Evolutionary conservation across 2,797 vertebrate species (phyloP).

Genomic region (Vireo griseus): DNA sequence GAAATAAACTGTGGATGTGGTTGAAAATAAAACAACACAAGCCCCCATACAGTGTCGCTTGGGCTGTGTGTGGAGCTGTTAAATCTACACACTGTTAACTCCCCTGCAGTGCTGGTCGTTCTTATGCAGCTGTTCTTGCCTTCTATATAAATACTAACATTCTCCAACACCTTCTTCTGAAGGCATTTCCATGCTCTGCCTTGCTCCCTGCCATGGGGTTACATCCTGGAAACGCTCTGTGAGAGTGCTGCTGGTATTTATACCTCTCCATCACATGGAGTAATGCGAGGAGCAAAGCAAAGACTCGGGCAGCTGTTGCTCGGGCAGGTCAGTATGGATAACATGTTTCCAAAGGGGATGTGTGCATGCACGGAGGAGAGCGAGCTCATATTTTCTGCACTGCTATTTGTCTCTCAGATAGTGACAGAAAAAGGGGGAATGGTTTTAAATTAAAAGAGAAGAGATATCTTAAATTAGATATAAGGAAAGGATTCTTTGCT

Average conservation of each 20-base stretch:
- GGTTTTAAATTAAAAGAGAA: not conserved
- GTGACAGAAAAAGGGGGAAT: not conserved
- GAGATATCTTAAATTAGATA: not conserved
- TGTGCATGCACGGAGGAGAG: not conserved
- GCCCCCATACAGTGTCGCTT: not conserved
- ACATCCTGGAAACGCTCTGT: not conserved
- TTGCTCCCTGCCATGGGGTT: not conserved
- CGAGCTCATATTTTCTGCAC: not conserved
- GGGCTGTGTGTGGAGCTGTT: not conserved
- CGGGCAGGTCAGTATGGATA: not conserved
- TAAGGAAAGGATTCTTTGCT: not conserved
- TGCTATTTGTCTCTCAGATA: not conserved
- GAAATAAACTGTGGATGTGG: constrained; percentile 42
- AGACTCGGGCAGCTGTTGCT: rapidly evolving
- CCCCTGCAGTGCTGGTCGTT: not conserved
- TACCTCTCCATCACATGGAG: not conserved
- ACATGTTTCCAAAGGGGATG: not conserved
- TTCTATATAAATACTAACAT: not conserved
- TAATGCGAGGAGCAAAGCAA: not conserved
- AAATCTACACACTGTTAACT: not conserved
- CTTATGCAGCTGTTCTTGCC: not conserved
- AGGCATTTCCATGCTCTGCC: not conserved
- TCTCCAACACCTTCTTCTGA: not conserved
- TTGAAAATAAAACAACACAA: constrained; percentile 12
- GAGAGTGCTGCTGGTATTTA: not conserved